Conservation (phyloP, 2,113 vertebrate species). For the Pyxicephalus adspersus region DNA sequence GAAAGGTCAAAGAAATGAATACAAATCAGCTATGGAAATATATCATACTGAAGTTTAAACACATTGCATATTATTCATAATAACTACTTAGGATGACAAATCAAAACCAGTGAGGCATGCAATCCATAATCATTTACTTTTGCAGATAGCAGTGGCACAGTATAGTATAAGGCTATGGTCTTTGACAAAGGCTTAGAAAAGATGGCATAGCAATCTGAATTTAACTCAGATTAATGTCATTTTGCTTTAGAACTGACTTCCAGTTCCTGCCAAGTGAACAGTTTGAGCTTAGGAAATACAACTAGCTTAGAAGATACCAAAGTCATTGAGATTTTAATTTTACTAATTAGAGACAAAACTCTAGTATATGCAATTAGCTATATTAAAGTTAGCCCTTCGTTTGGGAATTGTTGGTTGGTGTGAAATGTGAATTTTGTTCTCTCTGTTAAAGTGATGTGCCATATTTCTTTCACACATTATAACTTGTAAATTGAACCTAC, state of each 20-base stretch:
- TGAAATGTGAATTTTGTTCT: neutral
- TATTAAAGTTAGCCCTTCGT: slow-evolving; percentile 5
- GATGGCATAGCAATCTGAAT: slow-evolving; percentile 26
- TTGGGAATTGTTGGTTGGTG: no score
- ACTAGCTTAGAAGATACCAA: neutral
- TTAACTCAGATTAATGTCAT: slow-evolving; percentile 43
- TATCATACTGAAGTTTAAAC: slow-evolving; percentile 55
- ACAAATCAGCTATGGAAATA: slow-evolving; percentile 54
- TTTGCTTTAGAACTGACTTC: slow-evolving; percentile 35
- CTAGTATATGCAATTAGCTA: slow-evolving; percentile 16
- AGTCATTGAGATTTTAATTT: slow-evolving; percentile 11
- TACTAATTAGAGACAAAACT: slow-evolving; percentile 15
- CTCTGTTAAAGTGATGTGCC: no score
- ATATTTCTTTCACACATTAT: no score
- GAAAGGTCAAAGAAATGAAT: slow-evolving; percentile 56
- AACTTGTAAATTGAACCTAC: no score
- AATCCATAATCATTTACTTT: slow-evolving; percentile 48
- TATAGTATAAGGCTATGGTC: neutral
- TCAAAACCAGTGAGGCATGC: slow-evolving; percentile 52
- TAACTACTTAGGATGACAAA: slow-evolving; percentile 54
- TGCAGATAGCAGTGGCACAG: slow-evolving; percentile 25
- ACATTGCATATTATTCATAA: slow-evolving; percentile 58
- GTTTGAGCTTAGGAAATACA: slow-evolving; percentile 14
- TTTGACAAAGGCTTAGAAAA: slow-evolving; percentile 22
- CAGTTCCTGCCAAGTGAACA: neutral